Percentiles rank a stretch among this genome's conserved stretches.
Evolutionary conservation across 2,888 invertebrate species (phyloP).

Genomic region (Fabriciana adippe): DNA sequence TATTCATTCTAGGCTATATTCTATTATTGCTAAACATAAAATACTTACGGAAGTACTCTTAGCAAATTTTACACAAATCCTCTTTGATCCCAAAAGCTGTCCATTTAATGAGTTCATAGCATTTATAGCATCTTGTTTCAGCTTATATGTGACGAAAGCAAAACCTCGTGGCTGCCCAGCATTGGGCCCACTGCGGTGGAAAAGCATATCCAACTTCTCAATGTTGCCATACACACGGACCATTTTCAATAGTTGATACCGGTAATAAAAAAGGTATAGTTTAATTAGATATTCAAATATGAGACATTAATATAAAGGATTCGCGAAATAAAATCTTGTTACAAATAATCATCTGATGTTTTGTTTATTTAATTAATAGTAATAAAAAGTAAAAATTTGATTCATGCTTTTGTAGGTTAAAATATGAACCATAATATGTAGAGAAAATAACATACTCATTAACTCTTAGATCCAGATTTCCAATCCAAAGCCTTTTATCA

Average conservation of each 20-base stretch:
- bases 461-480: conserved; percentile 93
- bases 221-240: conserved; percentile 96
- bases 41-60: conserved; percentile 83
- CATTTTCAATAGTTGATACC: conserved; percentile 98
- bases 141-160: conserved; percentile 94
- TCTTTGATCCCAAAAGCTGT: conserved; percentile 87
- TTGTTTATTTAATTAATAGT: no score
- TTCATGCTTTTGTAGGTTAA: no score
- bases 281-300: conserved; percentile 49
- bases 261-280: conserved; percentile 82
- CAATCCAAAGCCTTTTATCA: conserved; percentile 93
- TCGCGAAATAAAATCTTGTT: no score
- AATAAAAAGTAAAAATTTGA: no score
- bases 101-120: conserved; percentile 90
- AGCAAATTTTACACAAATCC: conserved; percentile 91
- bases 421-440: no score
- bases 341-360: no score
- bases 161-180: conserved; percentile 95
- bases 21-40: no score
- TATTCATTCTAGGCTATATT: no score
- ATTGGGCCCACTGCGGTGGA: conserved; percentile 94
- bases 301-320: no score
- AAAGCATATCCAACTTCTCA: conserved; percentile 97
- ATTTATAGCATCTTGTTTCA: conserved; percentile 84
- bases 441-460: conserved; percentile 91